Evolutionary conservation across 1,140 invertebrate genomes (phyloP), one percentile per base, ranked within the genome.

Genomic region (Chironomus tepperi): DNA sequence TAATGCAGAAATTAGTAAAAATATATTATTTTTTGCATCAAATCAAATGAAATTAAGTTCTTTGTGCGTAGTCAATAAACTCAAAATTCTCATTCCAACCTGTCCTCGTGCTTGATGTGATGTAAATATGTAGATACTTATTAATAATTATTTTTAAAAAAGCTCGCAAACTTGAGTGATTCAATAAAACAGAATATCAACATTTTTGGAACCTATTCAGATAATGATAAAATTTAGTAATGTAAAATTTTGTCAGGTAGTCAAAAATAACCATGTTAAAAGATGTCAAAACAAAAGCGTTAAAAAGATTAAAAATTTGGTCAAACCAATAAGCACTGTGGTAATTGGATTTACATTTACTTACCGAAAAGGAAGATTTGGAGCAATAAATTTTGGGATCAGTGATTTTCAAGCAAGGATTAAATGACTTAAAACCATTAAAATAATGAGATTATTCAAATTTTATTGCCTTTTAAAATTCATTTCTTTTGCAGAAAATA

Each of bases 371-470:
- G 12, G 47, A 57, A 57, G 18, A 70, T 70, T 18, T 70, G 18
- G 65, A 70, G 65, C 65, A 70, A 70, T 70, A 70, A 70, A 70
- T 70, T 70, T 70, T 6, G 65, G 65, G 19, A 70, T 70, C 9
- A 70, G 16, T 5, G n/a, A n/a, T 34, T 34, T 34, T 34, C 5
- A 34, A 34, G 24, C 24, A 2, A 2, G 24, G 24, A 34, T 34
- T 34, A 19, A 70, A 19, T 70, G 16, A 8, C 8, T 5, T 70
- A 70, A 21, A 70, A 57, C 47, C 47, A 57, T 57, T 57, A 57
- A 57, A 57, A 57, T 57, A 57, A 57, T 57, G 47, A 15, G 47
- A 57, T 34, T 34, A 34, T 34, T 34, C 5, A 34, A 57, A 57
- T 57, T 57, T 57, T 57, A 57, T 9, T 57, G 47, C 12, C 47